Percentiles rank a stretch among this genome's conserved stretches.
Conservation (phyloP, 2,113 vertebrate genomes). For the Menura novaehollandiae region DNA sequence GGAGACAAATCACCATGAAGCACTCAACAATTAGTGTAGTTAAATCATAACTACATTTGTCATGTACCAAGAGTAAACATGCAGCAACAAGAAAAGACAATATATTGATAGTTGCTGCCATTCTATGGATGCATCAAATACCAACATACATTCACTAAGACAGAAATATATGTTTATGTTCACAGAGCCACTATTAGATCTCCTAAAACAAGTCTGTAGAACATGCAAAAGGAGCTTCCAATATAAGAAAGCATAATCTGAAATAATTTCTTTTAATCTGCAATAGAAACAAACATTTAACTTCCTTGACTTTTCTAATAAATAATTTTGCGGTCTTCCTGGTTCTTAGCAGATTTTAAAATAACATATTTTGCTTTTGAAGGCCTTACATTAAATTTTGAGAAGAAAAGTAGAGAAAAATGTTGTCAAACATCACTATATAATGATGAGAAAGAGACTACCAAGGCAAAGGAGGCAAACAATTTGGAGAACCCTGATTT, state of each 20-base stretch:
- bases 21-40: not conserved
- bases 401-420: not conserved
- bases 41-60: not conserved
- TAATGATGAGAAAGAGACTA: not conserved
- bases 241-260: not conserved
- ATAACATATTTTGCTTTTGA: not conserved
- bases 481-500: not conserved
- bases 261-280: not conserved
- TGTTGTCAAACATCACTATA: not conserved
- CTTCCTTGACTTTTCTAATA: not conserved
- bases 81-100: not conserved
- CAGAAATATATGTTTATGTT: not conserved
- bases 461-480: not conserved
- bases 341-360: not conserved
- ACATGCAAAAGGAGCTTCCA: not conserved
- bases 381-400: not conserved
- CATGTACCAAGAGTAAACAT: not conserved
- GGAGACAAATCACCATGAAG: not conserved
- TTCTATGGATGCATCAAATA: not conserved
- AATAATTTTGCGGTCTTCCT: not conserved
- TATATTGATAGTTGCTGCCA: not conserved
- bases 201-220: not conserved
- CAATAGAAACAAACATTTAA: not conserved
- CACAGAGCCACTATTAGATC: not conserved
- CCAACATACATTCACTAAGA: not conserved